These are phyloP conservation scores for Hoplostethus atlanticus DNA, from an alignment of 2,797 vertebrate genomes.

Conservation along the genomic window DNA sequence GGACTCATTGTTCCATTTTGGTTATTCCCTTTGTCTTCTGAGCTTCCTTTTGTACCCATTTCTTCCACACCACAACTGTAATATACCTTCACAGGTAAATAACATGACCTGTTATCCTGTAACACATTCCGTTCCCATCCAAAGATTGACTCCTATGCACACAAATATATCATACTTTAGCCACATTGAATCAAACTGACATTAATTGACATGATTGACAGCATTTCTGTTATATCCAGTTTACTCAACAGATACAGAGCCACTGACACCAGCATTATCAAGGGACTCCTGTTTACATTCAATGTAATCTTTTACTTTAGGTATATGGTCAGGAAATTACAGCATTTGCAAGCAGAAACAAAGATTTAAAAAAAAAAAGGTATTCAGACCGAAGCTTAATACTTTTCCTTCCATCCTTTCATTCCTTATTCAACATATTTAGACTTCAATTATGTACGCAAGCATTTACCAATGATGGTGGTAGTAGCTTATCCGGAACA, in stretches of 20 bases:
- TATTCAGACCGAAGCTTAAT: too few species aligned
- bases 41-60: not conserved
- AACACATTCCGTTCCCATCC: not conserved
- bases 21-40: not conserved
- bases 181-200: too few species aligned
- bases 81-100: not conserved
- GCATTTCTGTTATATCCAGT: not conserved
- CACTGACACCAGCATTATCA: not conserved
- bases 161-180: not conserved
- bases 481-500: not conserved
- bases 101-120: not conserved
- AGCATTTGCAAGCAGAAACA: not conserved
- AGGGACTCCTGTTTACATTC: not conserved
- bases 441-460: not conserved
- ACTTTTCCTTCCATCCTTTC: too few species aligned
- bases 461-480: not conserved
- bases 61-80: not conserved
- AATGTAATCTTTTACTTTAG: not conserved
- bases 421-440: too few species aligned
- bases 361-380: too few species aligned
- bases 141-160: not conserved
- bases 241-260: not conserved
- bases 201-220: too few species aligned
- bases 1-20: not conserved
- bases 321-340: not conserved